A percentile compares a stretch with the other conserved stretches of the same genome.
phyloP scores from a whole-genome alignment of 2,797 vertebrate species.

The Pangasius larnaudii region DNA sequence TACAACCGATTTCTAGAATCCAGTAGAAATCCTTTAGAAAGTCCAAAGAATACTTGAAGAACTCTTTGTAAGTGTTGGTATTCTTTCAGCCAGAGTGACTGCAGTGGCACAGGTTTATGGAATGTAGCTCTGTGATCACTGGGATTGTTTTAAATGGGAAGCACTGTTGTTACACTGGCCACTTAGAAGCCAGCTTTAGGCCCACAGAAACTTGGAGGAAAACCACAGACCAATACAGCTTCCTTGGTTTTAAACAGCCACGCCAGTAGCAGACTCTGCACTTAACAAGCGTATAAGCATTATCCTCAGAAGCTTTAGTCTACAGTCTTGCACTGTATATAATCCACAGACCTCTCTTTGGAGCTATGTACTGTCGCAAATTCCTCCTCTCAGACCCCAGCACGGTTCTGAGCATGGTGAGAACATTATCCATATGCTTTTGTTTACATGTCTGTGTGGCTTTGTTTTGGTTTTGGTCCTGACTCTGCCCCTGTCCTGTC shows the following conservation, averaged over 20 bases:
- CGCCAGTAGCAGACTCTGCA: not conserved
- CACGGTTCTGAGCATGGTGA: not conserved
- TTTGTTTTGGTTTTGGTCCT: not conserved
- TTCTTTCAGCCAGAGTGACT: conserved; percentile 59
- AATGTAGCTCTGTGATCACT: conserved; percentile 54
- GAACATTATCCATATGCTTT: not conserved
- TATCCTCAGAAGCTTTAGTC: not conserved
- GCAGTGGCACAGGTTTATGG: conserved; percentile 53
- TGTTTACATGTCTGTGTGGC: not conserved
- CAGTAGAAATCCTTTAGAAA: not conserved
- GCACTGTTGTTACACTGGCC: conserved; percentile 53
- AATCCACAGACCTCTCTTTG: not conserved
- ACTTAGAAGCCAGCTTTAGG: conserved; percentile 57
- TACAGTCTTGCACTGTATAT: not conserved
- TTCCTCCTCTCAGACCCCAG: not conserved
- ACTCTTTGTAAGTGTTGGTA: conserved; percentile 57
- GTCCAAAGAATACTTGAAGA: not conserved
- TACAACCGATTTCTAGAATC: not conserved
- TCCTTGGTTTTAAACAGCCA: conserved; percentile 29
- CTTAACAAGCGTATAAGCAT: not conserved
- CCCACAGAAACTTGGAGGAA: conserved; percentile 54
- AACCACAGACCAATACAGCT: conserved; percentile 46
- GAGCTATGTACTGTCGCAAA: not conserved
- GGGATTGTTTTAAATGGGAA: conserved; percentile 63
- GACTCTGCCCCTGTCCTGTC: not conserved